Conservation (phyloP, 2,888 invertebrate species). For the Doris montereyensis region DNA sequence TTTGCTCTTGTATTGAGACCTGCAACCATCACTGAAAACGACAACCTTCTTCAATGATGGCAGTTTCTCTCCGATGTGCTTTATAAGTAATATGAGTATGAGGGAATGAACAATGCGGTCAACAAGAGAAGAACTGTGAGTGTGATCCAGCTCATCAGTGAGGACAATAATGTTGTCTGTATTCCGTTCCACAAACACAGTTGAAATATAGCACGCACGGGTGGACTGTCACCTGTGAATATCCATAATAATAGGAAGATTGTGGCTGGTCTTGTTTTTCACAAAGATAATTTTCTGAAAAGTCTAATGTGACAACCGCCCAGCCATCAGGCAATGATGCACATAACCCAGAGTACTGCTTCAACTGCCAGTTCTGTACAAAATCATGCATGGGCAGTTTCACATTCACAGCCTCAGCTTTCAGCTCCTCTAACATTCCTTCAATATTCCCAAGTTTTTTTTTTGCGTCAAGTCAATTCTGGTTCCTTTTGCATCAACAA, state of each 20-base stretch:
- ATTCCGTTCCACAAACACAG: constrained; percentile 3
- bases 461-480: too few species aligned
- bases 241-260: constrained; percentile 26
- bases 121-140: constrained; percentile 5
- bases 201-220: not conserved
- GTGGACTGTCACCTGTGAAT: constrained; percentile 26
- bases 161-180: not conserved
- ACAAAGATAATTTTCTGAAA: constrained; percentile 32
- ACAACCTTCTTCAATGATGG: not conserved
- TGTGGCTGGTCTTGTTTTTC: constrained; percentile 28
- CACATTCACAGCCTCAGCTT: not conserved
- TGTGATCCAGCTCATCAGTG: constrained; percentile 7
- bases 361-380: constrained; percentile 15
- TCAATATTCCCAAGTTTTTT: constrained; percentile 15
- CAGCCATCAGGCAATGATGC: constrained; percentile 11
- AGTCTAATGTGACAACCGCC: constrained; percentile 15
- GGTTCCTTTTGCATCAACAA: too few species aligned
- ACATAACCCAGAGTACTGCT: not conserved
- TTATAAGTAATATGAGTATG: too few species aligned
- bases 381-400: not conserved
- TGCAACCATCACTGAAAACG: constrained; percentile 36
- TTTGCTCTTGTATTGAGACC: constrained; percentile 28
- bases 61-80: too few species aligned
- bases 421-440: not conserved
- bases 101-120: not conserved